Percentiles rank a stretch among this genome's conserved stretches.
Evolutionary conservation across 2,113 vertebrate genomes (phyloP).

Genomic region (Prionailurus viverrinus): DNA sequence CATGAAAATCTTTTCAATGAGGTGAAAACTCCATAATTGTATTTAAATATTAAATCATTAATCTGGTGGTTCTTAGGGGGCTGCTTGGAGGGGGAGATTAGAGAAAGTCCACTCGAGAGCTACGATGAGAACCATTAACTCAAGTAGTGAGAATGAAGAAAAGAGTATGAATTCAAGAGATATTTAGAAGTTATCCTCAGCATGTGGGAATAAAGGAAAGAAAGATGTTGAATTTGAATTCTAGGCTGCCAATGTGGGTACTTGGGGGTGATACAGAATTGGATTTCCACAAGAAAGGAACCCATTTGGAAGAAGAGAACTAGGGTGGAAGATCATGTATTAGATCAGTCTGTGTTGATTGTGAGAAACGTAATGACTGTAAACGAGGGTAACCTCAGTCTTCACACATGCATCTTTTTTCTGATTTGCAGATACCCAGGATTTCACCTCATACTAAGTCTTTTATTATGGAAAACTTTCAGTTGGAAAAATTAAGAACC

Average conservation of each 20-base stretch:
- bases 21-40: neutral
- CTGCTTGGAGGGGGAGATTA: neutral
- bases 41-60: neutral
- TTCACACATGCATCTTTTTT: neutral
- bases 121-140: neutral
- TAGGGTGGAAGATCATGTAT: neutral
- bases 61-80: neutral
- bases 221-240: neutral
- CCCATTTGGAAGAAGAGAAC: neutral
- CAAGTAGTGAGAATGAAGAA: neutral
- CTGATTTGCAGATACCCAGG: neutral
- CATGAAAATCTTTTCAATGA: neutral
- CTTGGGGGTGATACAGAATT: neutral
- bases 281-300: neutral
- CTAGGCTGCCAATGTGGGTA: neutral
- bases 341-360: neutral
- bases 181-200: neutral
- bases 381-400: neutral
- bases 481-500: neutral
- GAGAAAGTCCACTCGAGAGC: neutral
- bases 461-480: neutral
- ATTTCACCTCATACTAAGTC: neutral
- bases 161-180: neutral
- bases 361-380: neutral
- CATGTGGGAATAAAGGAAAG: neutral